phyloP scores from a whole-genome alignment of 1,140 invertebrate species.

The Rhyacophila brunnea region DNA sequence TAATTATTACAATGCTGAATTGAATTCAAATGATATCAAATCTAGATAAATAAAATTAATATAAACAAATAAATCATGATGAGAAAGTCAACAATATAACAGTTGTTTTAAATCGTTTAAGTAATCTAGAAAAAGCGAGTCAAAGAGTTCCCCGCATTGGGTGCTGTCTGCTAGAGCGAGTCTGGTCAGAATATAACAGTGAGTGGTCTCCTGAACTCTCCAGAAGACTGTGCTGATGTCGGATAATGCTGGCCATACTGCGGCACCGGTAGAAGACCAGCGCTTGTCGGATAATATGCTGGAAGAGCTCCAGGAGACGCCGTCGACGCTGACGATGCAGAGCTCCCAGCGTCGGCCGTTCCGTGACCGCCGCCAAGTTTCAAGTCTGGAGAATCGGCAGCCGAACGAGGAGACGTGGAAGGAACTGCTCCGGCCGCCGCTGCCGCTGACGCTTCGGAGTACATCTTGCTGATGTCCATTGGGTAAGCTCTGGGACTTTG shows the following conservation, averaged over 20 bases:
- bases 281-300: constrained; percentile 60
- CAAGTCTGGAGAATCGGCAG: constrained; percentile 63
- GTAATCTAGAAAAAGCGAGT: constrained; percentile 1
- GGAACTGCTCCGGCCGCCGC: constrained; percentile 48
- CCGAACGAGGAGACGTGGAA: constrained; percentile 57
- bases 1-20: too few relatives aligned
- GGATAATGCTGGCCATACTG: constrained; percentile 64
- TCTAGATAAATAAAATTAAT: too few relatives aligned
- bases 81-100: too few relatives aligned
- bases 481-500: constrained; percentile 61
- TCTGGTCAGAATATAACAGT: constrained; percentile 88
- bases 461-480: constrained; percentile 72
- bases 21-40: too few relatives aligned
- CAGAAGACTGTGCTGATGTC: constrained; percentile 46
- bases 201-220: constrained; percentile 74
- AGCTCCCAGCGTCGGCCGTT: constrained; percentile 56
- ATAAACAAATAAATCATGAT: too few relatives aligned
- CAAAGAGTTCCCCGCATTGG: too few relatives aligned
- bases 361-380: constrained; percentile 51
- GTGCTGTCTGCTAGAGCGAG: constrained; percentile 28
- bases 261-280: constrained; percentile 61
- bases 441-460: constrained; percentile 50
- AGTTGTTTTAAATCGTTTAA: too few relatives aligned
- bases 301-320: constrained; percentile 61
- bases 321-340: constrained; percentile 62